A percentile compares a stretch with the other conserved stretches of the same genome.
Evolutionary conservation across 2,888 invertebrate species (phyloP).

Genomic region (Apamea anceps): DNA sequence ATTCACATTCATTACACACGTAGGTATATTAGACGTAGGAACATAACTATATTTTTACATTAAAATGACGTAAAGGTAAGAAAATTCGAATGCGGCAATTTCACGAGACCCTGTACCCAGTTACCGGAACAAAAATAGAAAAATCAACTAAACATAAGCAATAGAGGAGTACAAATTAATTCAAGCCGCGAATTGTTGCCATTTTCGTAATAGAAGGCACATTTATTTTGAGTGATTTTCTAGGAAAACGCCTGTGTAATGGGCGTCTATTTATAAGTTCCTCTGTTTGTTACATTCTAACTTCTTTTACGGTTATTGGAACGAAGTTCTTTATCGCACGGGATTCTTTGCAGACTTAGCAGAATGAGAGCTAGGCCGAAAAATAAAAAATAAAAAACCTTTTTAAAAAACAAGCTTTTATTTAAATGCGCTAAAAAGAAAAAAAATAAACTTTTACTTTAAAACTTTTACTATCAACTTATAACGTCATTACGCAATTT

Average conservation of each 20-base stretch:
- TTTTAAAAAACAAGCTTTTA: too few species aligned
- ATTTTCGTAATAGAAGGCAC: not conserved
- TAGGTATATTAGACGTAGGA: not conserved
- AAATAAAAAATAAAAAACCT: too few species aligned
- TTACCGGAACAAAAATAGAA: not conserved
- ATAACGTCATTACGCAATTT: too few species aligned
- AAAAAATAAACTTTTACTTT: too few species aligned
- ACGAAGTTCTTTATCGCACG: not conserved
- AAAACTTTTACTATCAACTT: too few species aligned
- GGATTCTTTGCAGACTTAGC: not conserved
- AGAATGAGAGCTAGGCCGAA: not conserved
- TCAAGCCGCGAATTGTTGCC: not conserved
- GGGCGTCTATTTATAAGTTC: not conserved
- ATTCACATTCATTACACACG: not conserved
- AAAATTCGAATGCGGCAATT: not conserved
- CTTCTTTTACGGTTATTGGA: not conserved
- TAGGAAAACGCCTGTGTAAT: not conserved
- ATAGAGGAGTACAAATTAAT: not conserved
- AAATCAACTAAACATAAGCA: not conserved
- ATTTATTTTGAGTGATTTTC: not conserved
- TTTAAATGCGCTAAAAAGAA: too few species aligned
- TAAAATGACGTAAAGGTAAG: not conserved
- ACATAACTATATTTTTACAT: conserved; percentile 1
- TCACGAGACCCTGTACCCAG: not conserved
- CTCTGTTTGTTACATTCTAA: not conserved